phyloP scores from a whole-genome alignment of 2,797 vertebrate species.

The Tokudaia muenninki region DNA sequence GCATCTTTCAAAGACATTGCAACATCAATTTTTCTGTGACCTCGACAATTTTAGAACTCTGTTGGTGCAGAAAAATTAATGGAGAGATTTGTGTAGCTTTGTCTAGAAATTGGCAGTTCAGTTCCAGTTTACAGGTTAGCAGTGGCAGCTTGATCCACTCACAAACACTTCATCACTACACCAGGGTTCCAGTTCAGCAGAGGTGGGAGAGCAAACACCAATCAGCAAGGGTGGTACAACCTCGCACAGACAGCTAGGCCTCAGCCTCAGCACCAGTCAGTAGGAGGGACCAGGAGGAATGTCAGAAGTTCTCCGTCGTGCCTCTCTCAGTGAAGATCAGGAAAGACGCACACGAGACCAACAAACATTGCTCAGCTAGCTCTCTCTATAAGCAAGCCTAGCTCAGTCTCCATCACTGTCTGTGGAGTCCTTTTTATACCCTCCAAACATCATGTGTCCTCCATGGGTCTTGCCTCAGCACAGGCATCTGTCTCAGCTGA shows the following conservation, averaged over 20 bases:
- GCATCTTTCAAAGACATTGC: background rate
- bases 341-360: background rate
- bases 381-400: background rate
- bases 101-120: background rate
- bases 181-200: background rate
- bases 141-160: background rate
- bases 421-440: background rate
- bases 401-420: background rate
- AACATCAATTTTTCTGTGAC: slow-evolving; percentile 10
- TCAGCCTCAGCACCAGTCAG: background rate
- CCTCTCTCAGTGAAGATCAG: background rate
- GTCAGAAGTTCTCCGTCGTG: background rate
- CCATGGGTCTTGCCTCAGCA: background rate
- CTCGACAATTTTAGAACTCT: background rate
- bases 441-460: background rate
- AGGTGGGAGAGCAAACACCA: background rate
- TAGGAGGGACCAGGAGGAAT: background rate
- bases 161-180: background rate
- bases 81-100: background rate
- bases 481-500: background rate
- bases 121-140: background rate
- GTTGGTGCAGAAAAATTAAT: background rate
- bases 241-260: background rate
- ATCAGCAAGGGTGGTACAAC: background rate
- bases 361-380: background rate